These are phyloP conservation scores for Sogatella furcifera DNA, from an alignment of 1,140 invertebrate species.

Conservation along the genomic window DNA sequence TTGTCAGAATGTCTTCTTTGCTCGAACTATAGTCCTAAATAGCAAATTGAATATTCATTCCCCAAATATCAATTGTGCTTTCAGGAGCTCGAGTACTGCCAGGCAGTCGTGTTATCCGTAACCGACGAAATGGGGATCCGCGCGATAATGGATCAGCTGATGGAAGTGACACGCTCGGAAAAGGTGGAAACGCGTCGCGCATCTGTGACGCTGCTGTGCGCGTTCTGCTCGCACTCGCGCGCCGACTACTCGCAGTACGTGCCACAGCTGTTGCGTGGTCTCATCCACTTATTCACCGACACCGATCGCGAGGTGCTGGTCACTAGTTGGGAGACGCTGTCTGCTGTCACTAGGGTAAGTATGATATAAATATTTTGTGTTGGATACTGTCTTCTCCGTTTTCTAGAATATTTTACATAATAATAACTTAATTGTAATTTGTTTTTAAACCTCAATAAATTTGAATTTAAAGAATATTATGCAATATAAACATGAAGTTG, in stretches of 20 bases:
- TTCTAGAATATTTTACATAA: too few species aligned
- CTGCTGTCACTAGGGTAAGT: slow-evolving; percentile 72
- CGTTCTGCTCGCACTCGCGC: slow-evolving; percentile 79
- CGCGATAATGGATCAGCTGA: slow-evolving; percentile 81
- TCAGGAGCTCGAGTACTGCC: slow-evolving; percentile 82
- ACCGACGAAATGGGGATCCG: slow-evolving; percentile 77
- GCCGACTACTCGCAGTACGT: slow-evolving; percentile 80
- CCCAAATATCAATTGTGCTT: neutral
- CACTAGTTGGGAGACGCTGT: slow-evolving; percentile 80
- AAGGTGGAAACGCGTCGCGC: slow-evolving; percentile 50
- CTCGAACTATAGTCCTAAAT: too few species aligned
- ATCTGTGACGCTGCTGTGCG: slow-evolving; percentile 75
- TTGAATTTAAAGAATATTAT: too few species aligned
- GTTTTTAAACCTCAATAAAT: too few species aligned
- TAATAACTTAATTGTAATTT: too few species aligned
- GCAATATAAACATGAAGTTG: too few species aligned
- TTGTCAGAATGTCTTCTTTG: too few species aligned
- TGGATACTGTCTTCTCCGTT: too few species aligned
- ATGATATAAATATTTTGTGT: too few species aligned
- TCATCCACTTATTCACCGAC: slow-evolving; percentile 78
- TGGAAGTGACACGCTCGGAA: slow-evolving; percentile 61
- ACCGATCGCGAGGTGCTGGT: slow-evolving; percentile 61
- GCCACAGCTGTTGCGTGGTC: slow-evolving; percentile 73
- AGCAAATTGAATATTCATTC: neutral
- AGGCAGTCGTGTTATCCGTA: slow-evolving; percentile 83